These are phyloP conservation scores for Coranthus polyacanthus DNA, from an alignment of 2,797 vertebrate species.

Conservation along the genomic window DNA sequence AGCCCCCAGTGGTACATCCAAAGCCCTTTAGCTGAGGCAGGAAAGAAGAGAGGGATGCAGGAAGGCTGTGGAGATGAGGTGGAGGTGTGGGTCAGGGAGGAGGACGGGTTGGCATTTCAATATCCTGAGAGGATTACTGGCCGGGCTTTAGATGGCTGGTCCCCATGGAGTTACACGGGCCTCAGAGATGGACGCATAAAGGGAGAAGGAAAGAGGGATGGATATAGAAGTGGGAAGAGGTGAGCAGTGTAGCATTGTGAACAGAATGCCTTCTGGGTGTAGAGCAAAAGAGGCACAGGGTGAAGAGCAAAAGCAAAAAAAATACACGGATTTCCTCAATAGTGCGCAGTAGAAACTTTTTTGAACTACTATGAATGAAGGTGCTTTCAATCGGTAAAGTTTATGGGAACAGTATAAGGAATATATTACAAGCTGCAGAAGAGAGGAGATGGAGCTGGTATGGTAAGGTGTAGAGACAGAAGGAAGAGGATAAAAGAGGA, in stretches of 20 bases:
- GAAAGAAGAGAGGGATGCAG: constrained; percentile 55
- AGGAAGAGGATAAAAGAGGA: neutral
- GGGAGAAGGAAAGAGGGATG: constrained; percentile 45
- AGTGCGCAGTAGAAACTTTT: constrained; percentile 20
- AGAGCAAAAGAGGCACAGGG: neutral
- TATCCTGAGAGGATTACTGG: constrained; percentile 84
- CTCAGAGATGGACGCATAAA: constrained; percentile 67
- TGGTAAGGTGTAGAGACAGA: constrained; percentile 27
- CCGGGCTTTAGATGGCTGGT: constrained; percentile 71
- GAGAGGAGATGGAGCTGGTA: constrained; percentile 16
- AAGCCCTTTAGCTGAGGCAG: constrained; percentile 73
- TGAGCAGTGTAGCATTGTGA: constrained; percentile 46
- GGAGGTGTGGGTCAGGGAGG: constrained; percentile 70
- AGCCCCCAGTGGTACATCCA: constrained; percentile 62
- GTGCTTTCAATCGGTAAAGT: constrained; percentile 8
- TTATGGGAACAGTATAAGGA: neutral
- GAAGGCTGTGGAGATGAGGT: constrained; percentile 54
- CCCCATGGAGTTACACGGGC: constrained; percentile 67
- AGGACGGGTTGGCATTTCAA: constrained; percentile 84
- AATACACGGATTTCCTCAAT: neutral
- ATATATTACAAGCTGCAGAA: constrained; percentile 2
- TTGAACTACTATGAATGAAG: neutral
- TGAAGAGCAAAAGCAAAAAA: constrained; percentile 2
- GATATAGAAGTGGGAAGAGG: constrained; percentile 50
- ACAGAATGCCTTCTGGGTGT: constrained; percentile 38